Base-by-base conservation (phyloP, 1,140 invertebrate species). In the Pseudoatta argentina region DNA sequence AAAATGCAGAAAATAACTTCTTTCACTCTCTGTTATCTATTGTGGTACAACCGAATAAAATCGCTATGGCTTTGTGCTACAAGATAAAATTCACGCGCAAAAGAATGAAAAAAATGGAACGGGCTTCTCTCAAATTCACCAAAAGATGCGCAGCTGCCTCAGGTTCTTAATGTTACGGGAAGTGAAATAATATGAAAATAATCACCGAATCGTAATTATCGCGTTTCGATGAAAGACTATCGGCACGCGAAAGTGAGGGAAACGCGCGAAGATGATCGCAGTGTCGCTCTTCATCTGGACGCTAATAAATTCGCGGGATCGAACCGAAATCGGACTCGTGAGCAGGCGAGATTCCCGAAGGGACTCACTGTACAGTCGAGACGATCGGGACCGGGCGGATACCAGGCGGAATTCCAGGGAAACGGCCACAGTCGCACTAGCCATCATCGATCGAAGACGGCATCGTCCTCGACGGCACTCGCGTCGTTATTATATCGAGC, bases 401-500 rank as follows among this genome's bases (percentile, higher is more conserved):
- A 90, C 88, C 21, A 89, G 93, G n/a, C 82, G 92, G 24, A 92
- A 93, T 57, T 94, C 94, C 18, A 91, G 72, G 76, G 94, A 94
- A 73, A 91, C 67, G 6, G 39, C 91, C 64, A 66, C 87, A 18
- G 24, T 90, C 59, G 87, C 87, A 24, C 76, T 86, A 24, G 44
- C 88, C 24, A 61, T 83, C 67, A 85, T 91, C 27, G 93, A 94
- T 8, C 92, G 89, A 85, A 91, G 91, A 16, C 91, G 93, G n/a
- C 87, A 91, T 7, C 88, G 90, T 69, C 77, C 71, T 30, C 91
- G 93, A 48, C 89, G 93, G 12, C 93, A 93, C 34, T 94, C 94
- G 61, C 93, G 94, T 18, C 91, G 93, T 34, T 93, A 93, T 89
- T 91, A 93, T 85, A 85, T 92, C 81, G 93, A 94, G n/a, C 93